Conservation (phyloP, 2,888 invertebrate species). For the Xestia sexstrigata region DNA sequence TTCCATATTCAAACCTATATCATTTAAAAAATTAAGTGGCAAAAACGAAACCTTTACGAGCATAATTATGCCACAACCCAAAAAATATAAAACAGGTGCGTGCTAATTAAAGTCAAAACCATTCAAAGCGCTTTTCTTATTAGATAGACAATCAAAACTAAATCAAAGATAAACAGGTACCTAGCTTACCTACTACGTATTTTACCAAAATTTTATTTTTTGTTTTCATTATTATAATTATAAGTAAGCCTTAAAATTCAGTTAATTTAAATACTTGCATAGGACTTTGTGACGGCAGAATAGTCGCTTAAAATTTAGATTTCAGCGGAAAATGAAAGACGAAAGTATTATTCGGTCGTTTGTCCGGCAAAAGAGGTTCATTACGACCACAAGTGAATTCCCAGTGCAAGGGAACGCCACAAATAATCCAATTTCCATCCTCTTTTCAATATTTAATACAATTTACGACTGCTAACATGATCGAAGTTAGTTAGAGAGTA, state of each 20-base stretch:
- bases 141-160: neutral
- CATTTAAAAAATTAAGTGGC: neutral
- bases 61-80: neutral
- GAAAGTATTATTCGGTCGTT: constrained; percentile 33
- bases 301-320: constrained; percentile 33
- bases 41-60: neutral
- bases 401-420: constrained; percentile 11
- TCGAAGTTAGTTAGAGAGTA: neutral
- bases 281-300: neutral
- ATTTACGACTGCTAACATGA: constrained; percentile 1
- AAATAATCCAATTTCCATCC: constrained; percentile 27
- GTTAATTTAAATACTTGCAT: neutral
- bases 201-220: neutral
- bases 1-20: neutral
- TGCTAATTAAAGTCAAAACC: neutral
- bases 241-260: neutral
- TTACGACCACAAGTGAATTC: constrained; percentile 28
- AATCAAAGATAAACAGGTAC: neutral
- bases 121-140: neutral
- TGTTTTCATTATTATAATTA: neutral
- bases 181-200: neutral
- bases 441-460: constrained; percentile 11
- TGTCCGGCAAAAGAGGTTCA: constrained; percentile 38
- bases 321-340: constrained; percentile 31
- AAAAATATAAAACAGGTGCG: neutral